Percentiles rank a stretch among this genome's conserved stretches.
These are phyloP conservation scores for Drosophila eugracilis DNA, from an alignment of 1,140 invertebrate species.

Conservation along the genomic window DNA sequence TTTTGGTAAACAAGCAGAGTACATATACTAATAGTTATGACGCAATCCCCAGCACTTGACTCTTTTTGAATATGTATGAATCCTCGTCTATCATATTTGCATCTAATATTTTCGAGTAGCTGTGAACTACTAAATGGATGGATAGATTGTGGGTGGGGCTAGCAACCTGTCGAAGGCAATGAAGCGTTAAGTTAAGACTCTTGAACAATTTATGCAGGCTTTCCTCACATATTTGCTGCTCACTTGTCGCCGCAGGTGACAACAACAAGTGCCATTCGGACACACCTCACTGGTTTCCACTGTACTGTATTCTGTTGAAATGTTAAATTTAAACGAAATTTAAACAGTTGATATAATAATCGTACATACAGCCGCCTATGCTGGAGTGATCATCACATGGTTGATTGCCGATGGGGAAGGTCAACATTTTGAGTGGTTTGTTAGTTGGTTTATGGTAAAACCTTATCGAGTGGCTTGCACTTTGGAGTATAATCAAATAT, in stretches of 20 bases:
- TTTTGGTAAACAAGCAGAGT: conserved; percentile 27
- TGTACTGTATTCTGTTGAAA: conserved; percentile 10
- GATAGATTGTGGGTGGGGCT: not conserved
- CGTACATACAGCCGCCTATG: conserved; percentile 22
- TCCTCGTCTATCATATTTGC: conserved; percentile 36
- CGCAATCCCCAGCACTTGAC: conserved; percentile 34
- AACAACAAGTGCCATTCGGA: conserved; percentile 36
- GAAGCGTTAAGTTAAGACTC: conserved; percentile 45
- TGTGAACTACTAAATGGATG: conserved; percentile 21
- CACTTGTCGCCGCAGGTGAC: conserved; percentile 34
- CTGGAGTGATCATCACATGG: conserved; percentile 16
- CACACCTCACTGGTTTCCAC: conserved; percentile 29
- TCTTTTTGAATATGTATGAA: conserved; percentile 34
- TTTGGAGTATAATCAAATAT: conserved; percentile 6
- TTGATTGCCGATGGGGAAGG: conserved; percentile 1
- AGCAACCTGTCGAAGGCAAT: conserved; percentile 20
- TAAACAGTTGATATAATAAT: conserved; percentile 48
- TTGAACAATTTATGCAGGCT: conserved; percentile 36
- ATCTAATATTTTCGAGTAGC: conserved; percentile 54
- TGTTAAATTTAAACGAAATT: conserved; percentile 48
- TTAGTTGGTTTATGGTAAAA: not conserved
- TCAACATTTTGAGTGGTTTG: conserved; percentile 6
- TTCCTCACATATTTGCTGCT: conserved; percentile 15
- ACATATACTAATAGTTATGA: conserved; percentile 28
- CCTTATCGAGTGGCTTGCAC: conserved; percentile 4